A percentile compares a stretch with the other conserved stretches of the same genome.
phyloP scores from a whole-genome alignment of 2,797 vertebrate species.

The Hipposideros larvatus region DNA sequence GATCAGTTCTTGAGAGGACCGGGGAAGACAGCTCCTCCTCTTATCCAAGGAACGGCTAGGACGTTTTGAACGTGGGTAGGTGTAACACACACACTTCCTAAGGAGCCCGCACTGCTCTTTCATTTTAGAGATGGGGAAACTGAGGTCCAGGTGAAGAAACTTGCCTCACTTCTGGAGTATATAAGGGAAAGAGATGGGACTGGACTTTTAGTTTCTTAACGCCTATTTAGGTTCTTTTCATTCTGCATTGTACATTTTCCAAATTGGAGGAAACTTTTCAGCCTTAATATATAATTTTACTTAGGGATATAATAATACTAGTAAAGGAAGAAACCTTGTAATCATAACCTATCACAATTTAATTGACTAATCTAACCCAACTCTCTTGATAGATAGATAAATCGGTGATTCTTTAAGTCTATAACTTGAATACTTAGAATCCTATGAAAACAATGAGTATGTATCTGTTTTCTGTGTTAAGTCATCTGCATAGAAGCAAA shows the following conservation, averaged over 20 bases:
- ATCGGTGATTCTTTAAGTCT: not conserved
- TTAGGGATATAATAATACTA: not conserved
- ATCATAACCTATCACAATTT: not conserved
- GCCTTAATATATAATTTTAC: not conserved
- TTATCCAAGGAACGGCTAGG: not conserved
- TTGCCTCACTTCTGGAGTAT: not conserved
- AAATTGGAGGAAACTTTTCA: not conserved
- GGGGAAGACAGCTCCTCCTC: not conserved
- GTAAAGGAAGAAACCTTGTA: not conserved
- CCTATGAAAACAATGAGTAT: not conserved
- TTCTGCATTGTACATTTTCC: not conserved
- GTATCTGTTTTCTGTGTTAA: not conserved
- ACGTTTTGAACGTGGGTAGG: not conserved
- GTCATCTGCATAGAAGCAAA: not conserved
- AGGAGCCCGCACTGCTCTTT: not conserved
- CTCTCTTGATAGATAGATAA: not conserved
- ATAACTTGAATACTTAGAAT: slow-evolving; percentile 14
- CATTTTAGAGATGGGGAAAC: slow-evolving; percentile 24
- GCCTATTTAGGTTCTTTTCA: not conserved
- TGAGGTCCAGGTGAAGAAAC: slow-evolving; percentile 4
- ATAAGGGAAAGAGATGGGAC: not conserved
- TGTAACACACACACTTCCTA: not conserved
- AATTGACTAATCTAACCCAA: not conserved
- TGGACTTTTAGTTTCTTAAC: slow-evolving; percentile 49
- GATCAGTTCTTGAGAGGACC: not conserved